phyloP scores from a whole-genome alignment of 1,140 invertebrate species.

The Helicoverpa armigera region DNA sequence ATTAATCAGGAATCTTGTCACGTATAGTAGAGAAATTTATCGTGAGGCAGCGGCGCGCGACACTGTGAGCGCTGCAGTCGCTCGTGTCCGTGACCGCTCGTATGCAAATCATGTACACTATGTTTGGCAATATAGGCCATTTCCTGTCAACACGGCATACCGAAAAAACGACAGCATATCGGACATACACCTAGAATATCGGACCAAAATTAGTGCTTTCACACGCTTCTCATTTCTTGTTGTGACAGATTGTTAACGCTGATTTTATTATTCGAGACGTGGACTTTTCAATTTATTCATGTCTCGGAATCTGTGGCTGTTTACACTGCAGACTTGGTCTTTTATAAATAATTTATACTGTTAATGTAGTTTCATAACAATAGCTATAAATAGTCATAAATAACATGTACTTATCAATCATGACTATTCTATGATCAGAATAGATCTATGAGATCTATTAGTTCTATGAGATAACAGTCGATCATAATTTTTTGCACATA shows the following conservation, averaged over 20 bases:
- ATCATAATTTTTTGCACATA: background rate
- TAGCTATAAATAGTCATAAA: background rate
- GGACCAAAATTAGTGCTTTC: conserved; percentile 51
- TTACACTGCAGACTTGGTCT: background rate
- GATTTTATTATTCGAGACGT: conserved; percentile 13
- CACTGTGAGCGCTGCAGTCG: conserved; percentile 47
- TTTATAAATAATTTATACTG: background rate
- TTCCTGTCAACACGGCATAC: conserved; percentile 76
- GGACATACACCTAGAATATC: conserved; percentile 56
- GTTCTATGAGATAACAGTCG: background rate
- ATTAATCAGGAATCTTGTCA: conserved; percentile 66
- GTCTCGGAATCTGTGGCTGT: conserved; percentile 2
- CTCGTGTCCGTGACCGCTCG: conserved; percentile 68
- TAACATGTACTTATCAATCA: background rate
- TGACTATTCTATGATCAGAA: too few relatives aligned
- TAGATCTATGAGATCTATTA: too few relatives aligned
- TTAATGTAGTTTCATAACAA: too few relatives aligned
- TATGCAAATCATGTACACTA: conserved; percentile 73
- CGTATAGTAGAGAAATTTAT: conserved; percentile 73
- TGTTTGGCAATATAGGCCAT: conserved; percentile 76
- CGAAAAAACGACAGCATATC: conserved; percentile 60
- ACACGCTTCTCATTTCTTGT: conserved; percentile 20
- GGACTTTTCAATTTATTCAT: conserved; percentile 4
- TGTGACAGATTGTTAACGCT: background rate
- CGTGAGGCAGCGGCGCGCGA: conserved; percentile 54